A percentile compares a stretch with the other conserved stretches of the same genome.
phyloP scores from a whole-genome alignment of 2,113 vertebrate species.

The Platycercus adscitus region DNA sequence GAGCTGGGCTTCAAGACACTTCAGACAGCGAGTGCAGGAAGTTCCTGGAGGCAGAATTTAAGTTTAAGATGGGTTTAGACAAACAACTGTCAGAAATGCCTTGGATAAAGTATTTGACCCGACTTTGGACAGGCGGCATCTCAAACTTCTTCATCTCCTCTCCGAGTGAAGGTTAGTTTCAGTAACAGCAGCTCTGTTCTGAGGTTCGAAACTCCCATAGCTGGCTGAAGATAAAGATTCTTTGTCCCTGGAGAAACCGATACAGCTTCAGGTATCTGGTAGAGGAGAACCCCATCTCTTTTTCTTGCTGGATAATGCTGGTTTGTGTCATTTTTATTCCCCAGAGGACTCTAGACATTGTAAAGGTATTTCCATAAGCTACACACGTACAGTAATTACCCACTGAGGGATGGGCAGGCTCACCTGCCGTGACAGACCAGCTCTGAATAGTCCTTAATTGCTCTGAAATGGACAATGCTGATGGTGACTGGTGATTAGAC shows the following conservation, averaged over 20 bases:
- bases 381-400: background rate
- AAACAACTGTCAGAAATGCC: background rate
- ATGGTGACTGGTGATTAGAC: background rate
- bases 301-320: background rate
- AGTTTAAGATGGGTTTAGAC: background rate
- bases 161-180: background rate
- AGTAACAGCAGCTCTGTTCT: background rate
- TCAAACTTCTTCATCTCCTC: background rate
- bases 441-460: background rate
- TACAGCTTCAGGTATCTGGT: background rate
- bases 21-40: accelerated
- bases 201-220: background rate
- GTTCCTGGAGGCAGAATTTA: background rate
- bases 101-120: background rate
- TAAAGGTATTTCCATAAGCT: background rate
- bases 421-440: background rate
- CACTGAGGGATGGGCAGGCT: background rate
- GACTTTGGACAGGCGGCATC: background rate
- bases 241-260: background rate
- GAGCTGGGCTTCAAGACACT: background rate
- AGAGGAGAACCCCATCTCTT: background rate
- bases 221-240: background rate
- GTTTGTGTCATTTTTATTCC: background rate
- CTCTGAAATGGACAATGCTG: background rate
- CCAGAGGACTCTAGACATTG: background rate